Conservation (phyloP, 2,888 invertebrate species). For the Sericinus montela region DNA sequence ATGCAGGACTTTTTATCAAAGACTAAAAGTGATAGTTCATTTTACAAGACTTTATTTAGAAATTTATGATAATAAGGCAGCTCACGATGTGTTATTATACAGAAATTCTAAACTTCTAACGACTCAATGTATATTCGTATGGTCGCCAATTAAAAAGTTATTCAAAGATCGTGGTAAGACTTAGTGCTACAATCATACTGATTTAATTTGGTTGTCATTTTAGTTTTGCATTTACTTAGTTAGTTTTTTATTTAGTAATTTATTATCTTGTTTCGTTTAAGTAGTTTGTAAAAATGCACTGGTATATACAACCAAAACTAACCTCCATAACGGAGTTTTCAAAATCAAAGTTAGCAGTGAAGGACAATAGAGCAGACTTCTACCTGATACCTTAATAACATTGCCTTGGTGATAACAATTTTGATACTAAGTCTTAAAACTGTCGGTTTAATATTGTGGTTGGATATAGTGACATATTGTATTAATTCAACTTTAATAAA, state of each 20-base stretch:
- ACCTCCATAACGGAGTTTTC: background rate
- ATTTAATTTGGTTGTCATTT: background rate
- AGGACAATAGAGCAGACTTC: too few species aligned
- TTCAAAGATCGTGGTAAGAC: background rate
- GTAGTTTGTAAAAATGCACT: background rate
- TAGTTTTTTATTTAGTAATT: too few species aligned
- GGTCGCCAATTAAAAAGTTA: background rate
- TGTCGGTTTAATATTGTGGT: too few species aligned
- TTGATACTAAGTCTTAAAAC: too few species aligned
- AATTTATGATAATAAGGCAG: conserved; percentile 11
- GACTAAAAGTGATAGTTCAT: conserved; percentile 16
- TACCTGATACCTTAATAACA: too few species aligned
- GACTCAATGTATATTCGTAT: conserved; percentile 1
- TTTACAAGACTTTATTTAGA: conserved; percentile 1
- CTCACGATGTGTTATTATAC: conserved; percentile 5
- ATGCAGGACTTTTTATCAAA: conserved; percentile 20
- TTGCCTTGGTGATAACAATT: too few species aligned
- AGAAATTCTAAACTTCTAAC: conserved; percentile 1
- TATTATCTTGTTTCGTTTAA: conserved; percentile 1
- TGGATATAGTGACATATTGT: too few species aligned
- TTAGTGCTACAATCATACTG: background rate
- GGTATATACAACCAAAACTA: background rate
- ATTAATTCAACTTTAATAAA: too few species aligned
- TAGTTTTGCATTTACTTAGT: too few species aligned
- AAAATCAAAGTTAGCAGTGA: conserved; percentile 3